phyloP scores from a whole-genome alignment of 92 coral and sea anemone genomes.

The Epizoanthus stellaris region DNA sequence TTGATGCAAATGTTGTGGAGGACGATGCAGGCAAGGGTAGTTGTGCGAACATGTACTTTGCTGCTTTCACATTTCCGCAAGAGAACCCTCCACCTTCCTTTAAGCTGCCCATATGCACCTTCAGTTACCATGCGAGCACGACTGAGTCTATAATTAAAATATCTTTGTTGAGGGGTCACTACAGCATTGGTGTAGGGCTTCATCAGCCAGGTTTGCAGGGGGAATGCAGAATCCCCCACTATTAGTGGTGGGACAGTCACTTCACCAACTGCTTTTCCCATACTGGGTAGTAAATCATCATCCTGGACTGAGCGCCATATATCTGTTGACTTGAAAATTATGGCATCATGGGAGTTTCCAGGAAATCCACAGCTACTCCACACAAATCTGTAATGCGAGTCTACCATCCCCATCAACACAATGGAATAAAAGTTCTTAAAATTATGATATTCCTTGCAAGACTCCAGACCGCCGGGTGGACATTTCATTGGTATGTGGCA shows the following conservation, averaged over 20 bases:
- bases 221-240: constrained; percentile 47
- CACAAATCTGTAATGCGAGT: constrained; percentile 41
- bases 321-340: constrained; percentile 43
- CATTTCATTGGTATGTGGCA: constrained; percentile 47
- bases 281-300: constrained; percentile 12
- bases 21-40: constrained; percentile 56
- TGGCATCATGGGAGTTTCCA: constrained; percentile 43
- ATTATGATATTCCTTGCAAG: constrained; percentile 62
- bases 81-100: constrained; percentile 61
- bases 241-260: constrained; percentile 35
- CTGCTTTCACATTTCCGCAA: constrained; percentile 53
- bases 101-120: constrained; percentile 50
- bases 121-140: constrained; percentile 5
- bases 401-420: constrained; percentile 64
- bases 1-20: constrained; percentile 53
- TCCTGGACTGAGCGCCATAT: constrained; percentile 9
- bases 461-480: constrained; percentile 49
- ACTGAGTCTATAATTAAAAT: constrained; percentile 25
- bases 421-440: constrained; percentile 59
- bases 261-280: constrained; percentile 1
- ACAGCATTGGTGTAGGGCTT: constrained; percentile 49
- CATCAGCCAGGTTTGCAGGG: constrained; percentile 39
- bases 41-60: constrained; percentile 29
- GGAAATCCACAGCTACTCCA: constrained; percentile 63
- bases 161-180: constrained; percentile 14